Evolutionary conservation across 2,797 vertebrate species (phyloP).

Genomic region (Peromyscus aztecus): DNA sequence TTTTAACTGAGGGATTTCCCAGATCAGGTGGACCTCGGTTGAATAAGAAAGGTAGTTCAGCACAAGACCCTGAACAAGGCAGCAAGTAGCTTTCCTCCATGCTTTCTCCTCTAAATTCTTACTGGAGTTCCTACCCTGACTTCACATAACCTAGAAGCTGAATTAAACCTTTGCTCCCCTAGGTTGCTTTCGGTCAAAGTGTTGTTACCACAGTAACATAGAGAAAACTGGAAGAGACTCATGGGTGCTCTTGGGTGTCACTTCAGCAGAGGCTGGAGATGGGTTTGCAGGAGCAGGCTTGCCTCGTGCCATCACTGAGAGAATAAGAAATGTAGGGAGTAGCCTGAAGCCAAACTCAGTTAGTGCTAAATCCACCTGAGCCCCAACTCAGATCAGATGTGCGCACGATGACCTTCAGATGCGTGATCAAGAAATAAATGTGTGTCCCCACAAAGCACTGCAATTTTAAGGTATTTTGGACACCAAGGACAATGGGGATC

Average conservation of each 20-base stretch:
- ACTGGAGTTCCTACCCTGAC: neutral
- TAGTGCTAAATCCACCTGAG: neutral
- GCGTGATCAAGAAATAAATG: neutral
- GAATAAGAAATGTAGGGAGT: neutral
- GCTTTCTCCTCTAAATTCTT: neutral
- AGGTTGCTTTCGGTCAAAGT: neutral
- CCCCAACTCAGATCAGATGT: neutral
- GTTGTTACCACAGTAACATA: neutral
- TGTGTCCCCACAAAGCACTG: neutral
- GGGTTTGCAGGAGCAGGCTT: neutral
- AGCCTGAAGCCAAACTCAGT: neutral
- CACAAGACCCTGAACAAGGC: neutral
- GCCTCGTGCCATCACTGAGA: neutral
- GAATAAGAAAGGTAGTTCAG: neutral
- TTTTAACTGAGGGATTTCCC: neutral
- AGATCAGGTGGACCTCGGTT: neutral
- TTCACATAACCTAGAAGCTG: neutral
- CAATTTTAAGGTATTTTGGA: constrained; percentile 1
- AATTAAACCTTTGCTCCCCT: neutral
- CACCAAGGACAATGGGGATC: neutral
- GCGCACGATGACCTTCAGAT: neutral
- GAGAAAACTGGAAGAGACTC: neutral
- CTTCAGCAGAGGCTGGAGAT: neutral
- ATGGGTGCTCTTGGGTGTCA: neutral
- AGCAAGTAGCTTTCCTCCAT: neutral